These are phyloP conservation scores for Elgaria multicarinata DNA, from an alignment of 2,113 vertebrate species.

Conservation along the genomic window DNA sequence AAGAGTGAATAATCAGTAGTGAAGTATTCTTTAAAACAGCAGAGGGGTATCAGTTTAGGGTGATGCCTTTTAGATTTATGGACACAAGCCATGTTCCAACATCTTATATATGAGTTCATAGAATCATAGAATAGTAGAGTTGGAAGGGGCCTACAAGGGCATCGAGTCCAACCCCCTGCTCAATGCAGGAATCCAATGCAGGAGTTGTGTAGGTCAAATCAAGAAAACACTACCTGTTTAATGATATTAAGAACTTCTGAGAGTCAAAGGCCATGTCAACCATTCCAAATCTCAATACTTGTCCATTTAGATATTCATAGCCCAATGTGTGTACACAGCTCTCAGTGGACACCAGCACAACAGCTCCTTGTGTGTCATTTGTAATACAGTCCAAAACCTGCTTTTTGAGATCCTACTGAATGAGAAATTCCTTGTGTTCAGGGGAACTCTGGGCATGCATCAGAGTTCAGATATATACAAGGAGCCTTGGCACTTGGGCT, in stretches of 20 bases:
- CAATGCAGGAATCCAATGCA: too few relatives aligned
- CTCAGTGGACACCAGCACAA: too few relatives aligned
- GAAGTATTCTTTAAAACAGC: background rate
- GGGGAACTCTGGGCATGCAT: background rate
- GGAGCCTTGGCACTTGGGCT: background rate
- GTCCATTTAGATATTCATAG: background rate
- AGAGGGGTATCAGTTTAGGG: background rate
- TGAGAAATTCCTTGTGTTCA: too few relatives aligned
- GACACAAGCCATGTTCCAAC: too few relatives aligned
- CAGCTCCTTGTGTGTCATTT: background rate
- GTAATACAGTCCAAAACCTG: background rate
- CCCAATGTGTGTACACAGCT: background rate
- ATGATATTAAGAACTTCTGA: too few relatives aligned
- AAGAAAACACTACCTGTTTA: background rate
- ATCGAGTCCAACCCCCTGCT: too few relatives aligned
- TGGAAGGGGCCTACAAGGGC: too few relatives aligned
- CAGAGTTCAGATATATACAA: background rate
- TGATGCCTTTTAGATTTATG: background rate
- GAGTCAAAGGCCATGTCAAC: too few relatives aligned
- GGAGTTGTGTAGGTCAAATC: background rate
- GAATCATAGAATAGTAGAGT: too few relatives aligned
- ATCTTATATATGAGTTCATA: background rate
- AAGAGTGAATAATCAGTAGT: background rate
- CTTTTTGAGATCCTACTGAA: background rate
- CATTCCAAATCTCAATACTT: background rate